Conservation (phyloP, 2,797 vertebrate species). For the Pristis pectinata region DNA sequence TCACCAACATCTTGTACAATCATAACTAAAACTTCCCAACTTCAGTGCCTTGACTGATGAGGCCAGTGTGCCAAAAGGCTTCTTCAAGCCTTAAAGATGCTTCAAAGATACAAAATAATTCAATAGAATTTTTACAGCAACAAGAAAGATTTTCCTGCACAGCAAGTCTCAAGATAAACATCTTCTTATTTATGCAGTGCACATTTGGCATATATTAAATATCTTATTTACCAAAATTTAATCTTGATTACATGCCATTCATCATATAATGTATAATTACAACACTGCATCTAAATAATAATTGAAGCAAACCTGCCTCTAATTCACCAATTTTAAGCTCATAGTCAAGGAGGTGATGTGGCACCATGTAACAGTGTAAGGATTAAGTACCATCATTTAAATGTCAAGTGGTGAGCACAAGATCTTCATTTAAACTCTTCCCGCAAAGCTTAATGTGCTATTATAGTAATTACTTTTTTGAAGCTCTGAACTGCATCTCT, state of each 20-base stretch:
- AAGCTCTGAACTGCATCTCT: background rate
- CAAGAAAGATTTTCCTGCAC: background rate
- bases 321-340: constrained; percentile 29
- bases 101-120: background rate
- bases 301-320: constrained; percentile 10
- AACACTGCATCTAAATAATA: background rate
- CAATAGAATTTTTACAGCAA: background rate
- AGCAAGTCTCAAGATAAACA: constrained; percentile 9
- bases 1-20: too few species aligned
- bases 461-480: constrained; percentile 16
- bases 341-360: background rate
- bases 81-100: background rate
- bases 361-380: too few species aligned
- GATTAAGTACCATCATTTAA: constrained; percentile 34
- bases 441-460: background rate
- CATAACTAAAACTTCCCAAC: too few species aligned
- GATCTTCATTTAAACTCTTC: constrained; percentile 24
- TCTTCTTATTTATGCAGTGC: background rate
- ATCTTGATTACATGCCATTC: constrained; percentile 32
- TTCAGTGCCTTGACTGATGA: background rate
- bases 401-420: background rate
- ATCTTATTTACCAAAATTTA: constrained; percentile 27
- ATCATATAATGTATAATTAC: constrained; percentile 27
- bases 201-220: constrained; percentile 2
- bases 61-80: background rate